These are phyloP conservation scores for Meloidogyne hapla DNA, from an alignment of 1,140 invertebrate genomes.

Conservation along the genomic window DNA sequence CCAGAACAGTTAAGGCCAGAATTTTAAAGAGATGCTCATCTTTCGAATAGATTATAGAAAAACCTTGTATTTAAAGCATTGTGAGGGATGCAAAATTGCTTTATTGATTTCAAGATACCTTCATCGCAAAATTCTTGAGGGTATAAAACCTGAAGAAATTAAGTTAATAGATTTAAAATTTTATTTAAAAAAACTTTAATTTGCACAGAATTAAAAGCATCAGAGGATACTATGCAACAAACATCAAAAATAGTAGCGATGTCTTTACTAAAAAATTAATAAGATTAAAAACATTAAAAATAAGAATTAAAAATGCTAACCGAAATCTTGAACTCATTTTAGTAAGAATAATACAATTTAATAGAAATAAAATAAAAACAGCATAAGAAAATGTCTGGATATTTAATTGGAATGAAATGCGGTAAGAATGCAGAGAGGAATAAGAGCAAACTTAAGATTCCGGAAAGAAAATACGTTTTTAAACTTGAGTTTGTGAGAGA, in stretches of 20 bases:
- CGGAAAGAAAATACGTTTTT: too few species aligned
- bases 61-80: slow-evolving; percentile 9
- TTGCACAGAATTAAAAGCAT: slow-evolving; percentile 13
- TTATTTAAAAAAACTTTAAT: slow-evolving; percentile 1
- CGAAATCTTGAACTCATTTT: too few species aligned
- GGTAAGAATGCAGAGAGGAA: too few species aligned
- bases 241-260: slow-evolving; percentile 55
- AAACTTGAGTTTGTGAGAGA: too few species aligned
- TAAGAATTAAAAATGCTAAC: too few species aligned
- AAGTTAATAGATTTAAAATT: not conserved
- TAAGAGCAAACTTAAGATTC: too few species aligned
- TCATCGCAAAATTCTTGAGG: slow-evolving; percentile 52
- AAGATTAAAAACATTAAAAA: slow-evolving; percentile 1
- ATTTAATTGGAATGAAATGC: too few species aligned
- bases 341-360: too few species aligned
- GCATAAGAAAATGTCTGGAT: too few species aligned
- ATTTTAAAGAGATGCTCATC: too few species aligned
- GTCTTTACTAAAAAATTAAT: slow-evolving; percentile 38
- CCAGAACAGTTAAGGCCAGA: too few species aligned
- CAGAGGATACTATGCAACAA: slow-evolving; percentile 38
- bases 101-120: slow-evolving; percentile 39
- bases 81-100: slow-evolving; percentile 55
- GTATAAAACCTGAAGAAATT: slow-evolving; percentile 36
- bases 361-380: too few species aligned
- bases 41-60: not conserved